Evolutionary conservation across 2,113 vertebrate species (phyloP).

Genomic region (Eonycteris spelaea): DNA sequence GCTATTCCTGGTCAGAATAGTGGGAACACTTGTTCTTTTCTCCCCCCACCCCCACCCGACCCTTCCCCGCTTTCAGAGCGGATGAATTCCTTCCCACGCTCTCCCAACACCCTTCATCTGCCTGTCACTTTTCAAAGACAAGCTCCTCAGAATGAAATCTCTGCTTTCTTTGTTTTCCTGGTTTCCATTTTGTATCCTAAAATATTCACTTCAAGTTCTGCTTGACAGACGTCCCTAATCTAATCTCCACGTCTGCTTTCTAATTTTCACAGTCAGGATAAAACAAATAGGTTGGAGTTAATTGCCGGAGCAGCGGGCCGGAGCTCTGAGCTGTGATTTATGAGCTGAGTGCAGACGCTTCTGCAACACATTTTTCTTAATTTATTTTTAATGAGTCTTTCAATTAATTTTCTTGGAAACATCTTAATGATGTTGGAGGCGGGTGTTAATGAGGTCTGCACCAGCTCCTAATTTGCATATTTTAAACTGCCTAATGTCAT

Average conservation of each 20-base stretch:
- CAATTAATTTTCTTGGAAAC: constrained; percentile 98
- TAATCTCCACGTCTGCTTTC: constrained; percentile 98
- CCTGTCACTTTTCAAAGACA: constrained; percentile 73
- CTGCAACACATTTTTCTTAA: constrained; percentile 99
- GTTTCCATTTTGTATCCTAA: constrained; percentile 89
- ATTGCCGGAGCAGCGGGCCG: constrained; percentile 92
- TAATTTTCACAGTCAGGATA: constrained; percentile 98
- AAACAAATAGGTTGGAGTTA: constrained; percentile 99
- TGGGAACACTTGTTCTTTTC: not conserved
- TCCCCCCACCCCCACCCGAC: not conserved
- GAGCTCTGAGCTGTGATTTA: constrained; percentile 96
- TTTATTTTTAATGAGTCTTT: constrained; percentile 99
- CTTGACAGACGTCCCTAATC: constrained; percentile 96
- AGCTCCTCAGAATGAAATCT: constrained; percentile 70
- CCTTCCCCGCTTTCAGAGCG: not conserved
- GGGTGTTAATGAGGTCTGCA: constrained; percentile 91
- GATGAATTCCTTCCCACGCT: not conserved
- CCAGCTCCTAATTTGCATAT: constrained; percentile 84
- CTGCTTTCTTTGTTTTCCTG: constrained; percentile 81
- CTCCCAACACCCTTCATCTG: constrained; percentile 49
- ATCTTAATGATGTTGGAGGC: constrained; percentile 97
- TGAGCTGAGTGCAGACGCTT: constrained; percentile 91
- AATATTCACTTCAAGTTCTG: constrained; percentile 95
- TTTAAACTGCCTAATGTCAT: constrained; percentile 80
- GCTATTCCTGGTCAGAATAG: constrained; percentile 11